These are phyloP conservation scores for Phainopepla nitens DNA, from an alignment of 2,113 vertebrate genomes.

Conservation along the genomic window DNA sequence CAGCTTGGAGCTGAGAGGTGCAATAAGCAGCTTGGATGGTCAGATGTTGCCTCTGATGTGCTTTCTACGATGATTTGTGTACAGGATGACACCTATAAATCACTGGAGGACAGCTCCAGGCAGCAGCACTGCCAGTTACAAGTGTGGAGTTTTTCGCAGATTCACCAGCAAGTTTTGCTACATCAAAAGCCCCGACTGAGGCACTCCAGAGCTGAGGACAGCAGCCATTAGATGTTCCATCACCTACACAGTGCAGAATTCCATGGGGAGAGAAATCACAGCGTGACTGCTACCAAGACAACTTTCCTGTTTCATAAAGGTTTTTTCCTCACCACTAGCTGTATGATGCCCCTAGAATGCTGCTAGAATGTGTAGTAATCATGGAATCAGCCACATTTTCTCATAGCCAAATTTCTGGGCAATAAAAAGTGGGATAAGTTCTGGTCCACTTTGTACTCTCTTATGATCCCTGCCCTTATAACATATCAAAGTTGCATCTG, in stretches of 20 bases:
- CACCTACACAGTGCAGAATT: neutral
- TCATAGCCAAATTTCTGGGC: neutral
- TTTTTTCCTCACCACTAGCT: neutral
- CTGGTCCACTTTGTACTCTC: neutral
- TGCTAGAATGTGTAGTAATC: neutral
- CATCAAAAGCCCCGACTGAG: neutral
- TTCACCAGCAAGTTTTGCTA: neutral
- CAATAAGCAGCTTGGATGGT: neutral
- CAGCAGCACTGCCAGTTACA: neutral
- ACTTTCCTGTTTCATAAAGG: neutral
- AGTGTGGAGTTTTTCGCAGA: neutral
- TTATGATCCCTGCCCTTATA: neutral
- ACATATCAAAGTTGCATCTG: neutral
- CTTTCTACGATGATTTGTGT: neutral
- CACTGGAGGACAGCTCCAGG: neutral
- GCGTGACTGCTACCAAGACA: neutral
- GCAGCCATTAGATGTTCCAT: neutral
- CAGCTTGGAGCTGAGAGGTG: neutral
- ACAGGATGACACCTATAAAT: neutral
- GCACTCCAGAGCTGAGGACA: neutral
- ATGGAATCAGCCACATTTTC: neutral
- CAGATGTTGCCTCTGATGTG: neutral
- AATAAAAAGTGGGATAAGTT: neutral
- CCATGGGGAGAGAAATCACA: neutral
- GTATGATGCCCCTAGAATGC: neutral